A percentile compares a stretch with the other conserved stretches of the same genome.
Conservation (phyloP, 1,140 invertebrate species). For the Eupeodes corollae region DNA sequence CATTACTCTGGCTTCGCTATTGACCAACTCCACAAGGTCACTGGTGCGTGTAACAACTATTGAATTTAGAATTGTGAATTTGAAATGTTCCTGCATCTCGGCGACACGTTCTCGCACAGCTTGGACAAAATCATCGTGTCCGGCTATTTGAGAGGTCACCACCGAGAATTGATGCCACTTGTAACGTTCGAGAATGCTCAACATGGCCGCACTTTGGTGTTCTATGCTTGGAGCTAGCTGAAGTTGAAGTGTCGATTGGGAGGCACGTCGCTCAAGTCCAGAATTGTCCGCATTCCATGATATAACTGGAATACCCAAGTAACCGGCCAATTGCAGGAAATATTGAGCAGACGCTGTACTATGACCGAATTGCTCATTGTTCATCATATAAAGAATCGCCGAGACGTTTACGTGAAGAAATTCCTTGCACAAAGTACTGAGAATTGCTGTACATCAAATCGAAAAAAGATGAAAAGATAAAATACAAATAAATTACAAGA, state of each 20-base stretch:
- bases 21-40: constrained; percentile 63
- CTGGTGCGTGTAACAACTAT: constrained; percentile 61
- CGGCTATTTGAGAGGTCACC: constrained; percentile 84
- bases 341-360: constrained; percentile 88
- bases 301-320: constrained; percentile 75
- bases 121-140: constrained; percentile 89
- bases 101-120: constrained; percentile 76
- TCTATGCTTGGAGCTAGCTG: constrained; percentile 87
- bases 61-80: constrained; percentile 77
- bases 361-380: constrained; percentile 74
- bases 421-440: constrained; percentile 76
- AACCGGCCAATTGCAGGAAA: constrained; percentile 81
- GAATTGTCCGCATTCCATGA: constrained; percentile 93
- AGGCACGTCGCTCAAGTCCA: constrained; percentile 65
- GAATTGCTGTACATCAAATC: constrained; percentile 62
- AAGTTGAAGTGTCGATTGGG: constrained; percentile 71
- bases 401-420: constrained; percentile 81
- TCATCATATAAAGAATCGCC: constrained; percentile 87
- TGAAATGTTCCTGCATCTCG: constrained; percentile 73
- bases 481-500: too few relatives aligned
- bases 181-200: constrained; percentile 84
- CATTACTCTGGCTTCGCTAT: constrained; percentile 87
- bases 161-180: constrained; percentile 95
- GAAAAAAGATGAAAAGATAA: background rate
- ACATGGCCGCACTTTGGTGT: constrained; percentile 87